These are phyloP conservation scores for Hoplostethus atlanticus DNA, from an alignment of 2,797 vertebrate genomes.

Conservation along the genomic window DNA sequence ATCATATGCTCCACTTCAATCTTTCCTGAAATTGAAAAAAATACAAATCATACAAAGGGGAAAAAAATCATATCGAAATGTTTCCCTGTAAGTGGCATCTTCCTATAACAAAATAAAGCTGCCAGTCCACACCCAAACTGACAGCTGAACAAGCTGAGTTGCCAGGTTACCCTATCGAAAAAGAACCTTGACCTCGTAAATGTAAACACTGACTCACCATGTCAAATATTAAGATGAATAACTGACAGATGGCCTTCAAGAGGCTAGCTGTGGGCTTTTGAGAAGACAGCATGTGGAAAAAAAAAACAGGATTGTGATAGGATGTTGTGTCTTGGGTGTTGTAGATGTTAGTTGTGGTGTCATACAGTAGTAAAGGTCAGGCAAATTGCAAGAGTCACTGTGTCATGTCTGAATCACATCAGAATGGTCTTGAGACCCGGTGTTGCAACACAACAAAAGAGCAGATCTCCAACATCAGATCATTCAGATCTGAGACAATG, in stretches of 20 bases:
- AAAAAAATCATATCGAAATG: not conserved
- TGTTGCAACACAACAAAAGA: slow-evolving; percentile 23
- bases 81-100: not conserved
- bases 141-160: slow-evolving; percentile 5
- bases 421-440: not conserved
- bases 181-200: slow-evolving; percentile 10
- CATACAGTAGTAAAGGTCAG: not conserved
- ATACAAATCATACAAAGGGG: not conserved
- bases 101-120: not conserved
- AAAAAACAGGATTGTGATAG: too few relatives aligned
- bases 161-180: slow-evolving; percentile 24
- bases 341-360: not conserved
- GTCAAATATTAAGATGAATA: slow-evolving; percentile 27
- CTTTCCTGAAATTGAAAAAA: slow-evolving; percentile 73
- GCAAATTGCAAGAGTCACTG: not conserved
- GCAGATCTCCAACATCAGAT: slow-evolving; percentile 4
- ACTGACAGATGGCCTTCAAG: not conserved
- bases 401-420: not conserved
- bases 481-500: not conserved
- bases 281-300: not conserved
- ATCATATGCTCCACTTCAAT: slow-evolving; percentile 81
- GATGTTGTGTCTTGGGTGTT: too few relatives aligned
- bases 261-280: not conserved
- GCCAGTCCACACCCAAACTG: not conserved
- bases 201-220: slow-evolving; percentile 20